Conservation (phyloP, 2,113 vertebrate genomes). For the Gopherus flavomarginatus region DNA sequence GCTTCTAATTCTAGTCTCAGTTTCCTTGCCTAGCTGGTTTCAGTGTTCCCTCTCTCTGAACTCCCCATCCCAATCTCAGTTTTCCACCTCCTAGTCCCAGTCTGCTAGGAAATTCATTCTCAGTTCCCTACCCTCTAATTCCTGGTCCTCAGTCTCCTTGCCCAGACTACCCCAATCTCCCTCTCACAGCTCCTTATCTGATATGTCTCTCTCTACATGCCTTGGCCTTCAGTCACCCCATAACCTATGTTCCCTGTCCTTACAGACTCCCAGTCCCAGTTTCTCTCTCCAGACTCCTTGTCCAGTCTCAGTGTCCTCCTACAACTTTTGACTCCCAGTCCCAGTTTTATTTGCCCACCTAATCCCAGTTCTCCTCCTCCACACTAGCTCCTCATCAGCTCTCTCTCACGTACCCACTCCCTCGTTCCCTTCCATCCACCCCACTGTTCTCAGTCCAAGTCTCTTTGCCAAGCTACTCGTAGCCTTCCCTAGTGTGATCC, state of each 20-base stretch:
- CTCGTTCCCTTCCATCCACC: neutral
- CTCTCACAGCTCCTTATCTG: neutral
- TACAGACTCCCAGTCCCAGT: neutral
- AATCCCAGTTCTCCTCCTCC: neutral
- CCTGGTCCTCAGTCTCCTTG: neutral
- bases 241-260: neutral
- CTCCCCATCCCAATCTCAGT: neutral
- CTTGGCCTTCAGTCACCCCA: neutral
- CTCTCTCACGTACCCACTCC: neutral
- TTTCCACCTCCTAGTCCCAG: neutral
- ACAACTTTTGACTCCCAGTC: neutral
- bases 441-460: neutral
- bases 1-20: neutral
- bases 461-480: neutral
- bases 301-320: neutral
- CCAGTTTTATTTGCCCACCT: neutral
- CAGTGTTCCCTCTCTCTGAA: neutral
- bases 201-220: neutral
- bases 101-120: neutral
- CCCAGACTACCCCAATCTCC: neutral
- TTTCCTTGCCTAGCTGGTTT: neutral
- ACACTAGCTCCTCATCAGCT: neutral
- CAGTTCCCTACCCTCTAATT: neutral
- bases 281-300: neutral
- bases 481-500: neutral